These are phyloP conservation scores for Sinocyclocheilus anshuiensis DNA, from an alignment of 2,113 vertebrate genomes.

Conservation along the genomic window DNA sequence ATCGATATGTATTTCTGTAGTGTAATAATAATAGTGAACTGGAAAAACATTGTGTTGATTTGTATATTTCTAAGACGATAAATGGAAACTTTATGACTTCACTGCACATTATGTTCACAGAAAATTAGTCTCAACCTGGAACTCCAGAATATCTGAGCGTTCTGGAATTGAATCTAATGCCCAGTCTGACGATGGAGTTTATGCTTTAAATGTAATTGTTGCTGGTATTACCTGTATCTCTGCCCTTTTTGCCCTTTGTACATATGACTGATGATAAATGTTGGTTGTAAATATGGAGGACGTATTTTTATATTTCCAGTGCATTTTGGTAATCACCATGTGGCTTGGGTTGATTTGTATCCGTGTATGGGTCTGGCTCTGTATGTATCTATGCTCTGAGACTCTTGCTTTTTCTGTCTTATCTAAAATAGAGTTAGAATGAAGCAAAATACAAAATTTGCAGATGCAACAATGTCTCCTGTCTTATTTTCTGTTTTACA, in stretches of 20 bases:
- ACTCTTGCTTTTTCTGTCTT: conserved; percentile 53
- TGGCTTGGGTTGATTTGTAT: conserved; percentile 47
- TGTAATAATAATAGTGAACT: conserved; percentile 4
- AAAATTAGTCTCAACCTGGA: conserved; percentile 8
- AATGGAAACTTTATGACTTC: conserved; percentile 1
- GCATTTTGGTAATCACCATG: conserved; percentile 55
- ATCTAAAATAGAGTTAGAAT: conserved; percentile 59
- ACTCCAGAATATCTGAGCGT: background rate
- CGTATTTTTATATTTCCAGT: conserved; percentile 64
- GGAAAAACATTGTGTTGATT: conserved; percentile 9
- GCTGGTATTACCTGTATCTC: conserved; percentile 38
- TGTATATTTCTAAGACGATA: conserved; percentile 10
- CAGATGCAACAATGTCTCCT: conserved; percentile 58
- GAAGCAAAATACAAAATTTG: conserved; percentile 67
- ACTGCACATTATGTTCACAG: conserved; percentile 15
- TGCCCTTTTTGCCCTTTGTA: conserved; percentile 53
- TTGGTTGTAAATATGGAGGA: conserved; percentile 63
- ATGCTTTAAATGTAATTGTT: conserved; percentile 45
- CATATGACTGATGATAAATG: conserved; percentile 55
- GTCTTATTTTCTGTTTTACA: conserved; percentile 23
- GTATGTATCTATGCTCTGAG: conserved; percentile 55
- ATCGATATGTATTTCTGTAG: background rate
- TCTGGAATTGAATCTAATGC: background rate
- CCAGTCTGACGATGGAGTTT: background rate
- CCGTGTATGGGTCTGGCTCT: conserved; percentile 46